Conservation (phyloP, 1,140 invertebrate species). For the Ceratina japonica region DNA sequence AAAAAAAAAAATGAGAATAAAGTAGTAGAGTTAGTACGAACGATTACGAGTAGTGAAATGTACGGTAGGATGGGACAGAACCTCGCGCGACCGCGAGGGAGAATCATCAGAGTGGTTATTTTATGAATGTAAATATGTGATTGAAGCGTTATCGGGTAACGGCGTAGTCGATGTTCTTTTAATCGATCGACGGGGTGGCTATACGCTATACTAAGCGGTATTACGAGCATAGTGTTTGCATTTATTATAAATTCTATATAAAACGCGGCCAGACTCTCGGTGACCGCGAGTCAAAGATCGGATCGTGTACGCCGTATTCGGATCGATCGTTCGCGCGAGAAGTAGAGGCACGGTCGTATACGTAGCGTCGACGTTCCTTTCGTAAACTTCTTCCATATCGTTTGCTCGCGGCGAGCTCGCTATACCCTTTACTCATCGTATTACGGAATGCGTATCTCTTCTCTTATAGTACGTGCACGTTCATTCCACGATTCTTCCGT, state of each 20-base stretch:
- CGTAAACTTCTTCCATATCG: neutral
- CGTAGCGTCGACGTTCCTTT: constrained; percentile 4
- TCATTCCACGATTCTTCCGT: neutral
- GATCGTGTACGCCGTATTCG: neutral
- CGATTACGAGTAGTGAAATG: neutral
- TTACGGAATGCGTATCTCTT: neutral
- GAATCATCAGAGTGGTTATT: neutral
- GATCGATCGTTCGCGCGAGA: constrained; percentile 1
- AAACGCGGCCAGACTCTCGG: constrained; percentile 30
- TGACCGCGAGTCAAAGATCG: constrained; percentile 21
- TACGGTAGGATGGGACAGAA: neutral
- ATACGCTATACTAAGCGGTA: constrained; percentile 60
- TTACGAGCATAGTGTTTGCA: constrained; percentile 67
- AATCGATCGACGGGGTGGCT: constrained; percentile 30
- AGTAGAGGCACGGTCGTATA: neutral
- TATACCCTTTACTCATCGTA: neutral
- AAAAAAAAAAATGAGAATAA: neutral
- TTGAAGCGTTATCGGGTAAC: neutral
- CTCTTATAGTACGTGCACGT: neutral
- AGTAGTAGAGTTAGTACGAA: neutral
- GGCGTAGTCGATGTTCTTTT: neutral
- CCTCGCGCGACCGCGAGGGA: neutral
- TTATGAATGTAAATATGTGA: constrained; percentile 44
- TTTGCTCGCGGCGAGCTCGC: constrained; percentile 5
- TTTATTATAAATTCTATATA: constrained; percentile 73